These are phyloP conservation scores for Plusia festucae DNA, from an alignment of 2,888 invertebrate species.

Conservation along the genomic window DNA sequence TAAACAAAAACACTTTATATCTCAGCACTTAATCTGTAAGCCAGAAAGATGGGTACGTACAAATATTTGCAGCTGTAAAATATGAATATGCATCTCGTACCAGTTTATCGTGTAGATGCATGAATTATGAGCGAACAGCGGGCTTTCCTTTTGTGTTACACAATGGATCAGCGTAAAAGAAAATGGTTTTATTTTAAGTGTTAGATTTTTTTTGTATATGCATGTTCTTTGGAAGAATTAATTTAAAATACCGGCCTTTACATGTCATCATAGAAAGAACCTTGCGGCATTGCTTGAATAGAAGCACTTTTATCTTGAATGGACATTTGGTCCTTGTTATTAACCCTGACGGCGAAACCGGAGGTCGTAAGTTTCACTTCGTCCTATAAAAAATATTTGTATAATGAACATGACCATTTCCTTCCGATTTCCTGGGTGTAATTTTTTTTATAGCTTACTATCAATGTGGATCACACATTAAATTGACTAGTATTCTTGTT, in stretches of 20 bases:
- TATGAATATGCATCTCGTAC: constrained; percentile 64
- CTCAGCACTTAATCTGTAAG: constrained; percentile 47
- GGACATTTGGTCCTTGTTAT: no score
- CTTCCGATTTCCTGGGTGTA: no score
- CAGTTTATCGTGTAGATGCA: constrained; percentile 46
- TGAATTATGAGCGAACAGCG: constrained; percentile 46
- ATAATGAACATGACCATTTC: no score
- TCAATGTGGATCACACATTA: no score
- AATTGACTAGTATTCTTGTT: no score
- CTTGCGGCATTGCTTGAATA: no score
- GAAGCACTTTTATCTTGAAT: no score
- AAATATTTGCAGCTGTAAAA: constrained; percentile 58
- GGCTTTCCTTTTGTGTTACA: constrained; percentile 37
- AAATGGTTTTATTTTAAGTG: constrained; percentile 14
- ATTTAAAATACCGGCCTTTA: neutral
- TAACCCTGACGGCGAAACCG: no score
- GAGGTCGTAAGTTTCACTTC: no score
- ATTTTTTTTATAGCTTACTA: no score
- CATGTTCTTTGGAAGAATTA: neutral
- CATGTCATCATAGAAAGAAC: no score
- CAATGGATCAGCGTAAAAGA: constrained; percentile 38
- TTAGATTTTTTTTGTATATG: neutral
- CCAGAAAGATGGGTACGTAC: constrained; percentile 45
- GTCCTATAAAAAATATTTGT: no score
- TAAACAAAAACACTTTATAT: constrained; percentile 12